phyloP scores from a whole-genome alignment of 2,888 invertebrate genomes.

The Callinectes sapidus region DNA sequence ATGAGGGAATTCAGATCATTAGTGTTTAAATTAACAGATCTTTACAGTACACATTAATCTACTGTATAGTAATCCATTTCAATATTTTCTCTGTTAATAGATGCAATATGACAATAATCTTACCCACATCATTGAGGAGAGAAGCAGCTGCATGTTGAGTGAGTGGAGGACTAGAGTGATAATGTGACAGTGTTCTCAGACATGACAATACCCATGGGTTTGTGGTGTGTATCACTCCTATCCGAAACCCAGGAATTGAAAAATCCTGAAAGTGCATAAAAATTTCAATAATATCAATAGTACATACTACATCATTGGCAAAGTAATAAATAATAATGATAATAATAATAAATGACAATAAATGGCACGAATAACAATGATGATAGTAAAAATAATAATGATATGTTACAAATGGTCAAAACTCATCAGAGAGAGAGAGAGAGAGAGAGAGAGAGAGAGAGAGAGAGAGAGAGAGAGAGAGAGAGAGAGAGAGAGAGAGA shows the following conservation, averaged over 20 bases:
- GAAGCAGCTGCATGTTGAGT: slow-evolving; percentile 73
- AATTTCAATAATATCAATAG: neutral
- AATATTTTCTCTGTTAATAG: neutral
- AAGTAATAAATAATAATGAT: too few relatives aligned
- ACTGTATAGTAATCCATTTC: too few relatives aligned
- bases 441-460: too few relatives aligned
- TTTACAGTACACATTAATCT: too few relatives aligned
- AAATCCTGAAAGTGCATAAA: slow-evolving; percentile 73
- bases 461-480: too few relatives aligned
- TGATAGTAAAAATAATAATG: too few relatives aligned
- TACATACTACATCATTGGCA: too few relatives aligned
- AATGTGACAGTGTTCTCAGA: slow-evolving; percentile 39
- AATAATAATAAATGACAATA: neutral
- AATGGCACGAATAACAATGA: neutral
- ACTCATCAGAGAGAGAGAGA: too few relatives aligned
- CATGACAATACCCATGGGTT: slow-evolving; percentile 65
- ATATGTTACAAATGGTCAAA: too few relatives aligned
- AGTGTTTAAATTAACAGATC: too few relatives aligned
- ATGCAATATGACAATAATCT: neutral
- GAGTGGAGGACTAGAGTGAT: slow-evolving; percentile 66
- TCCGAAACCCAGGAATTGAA: slow-evolving; percentile 74
- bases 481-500: too few relatives aligned
- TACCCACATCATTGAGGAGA: slow-evolving; percentile 70
- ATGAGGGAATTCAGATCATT: too few relatives aligned
- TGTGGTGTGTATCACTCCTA: slow-evolving; percentile 74